Evolutionary conservation across 2,888 invertebrate genomes (phyloP).

Genomic region (Hesperia comma): DNA sequence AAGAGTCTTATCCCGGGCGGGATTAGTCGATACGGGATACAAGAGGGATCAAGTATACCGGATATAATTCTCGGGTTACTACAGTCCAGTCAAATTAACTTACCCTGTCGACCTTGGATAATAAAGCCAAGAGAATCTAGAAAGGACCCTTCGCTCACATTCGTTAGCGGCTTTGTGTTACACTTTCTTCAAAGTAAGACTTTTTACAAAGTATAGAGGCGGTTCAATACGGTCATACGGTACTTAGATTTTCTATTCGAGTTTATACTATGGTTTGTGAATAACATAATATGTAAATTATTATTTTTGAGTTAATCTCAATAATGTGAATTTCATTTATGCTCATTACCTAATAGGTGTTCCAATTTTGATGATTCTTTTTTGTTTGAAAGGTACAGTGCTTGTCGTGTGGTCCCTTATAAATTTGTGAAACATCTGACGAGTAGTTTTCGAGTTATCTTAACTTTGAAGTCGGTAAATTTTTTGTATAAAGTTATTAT

Average conservation of each 20-base stretch:
- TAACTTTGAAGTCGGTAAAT: too few relatives aligned
- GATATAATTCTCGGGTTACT: slow-evolving; percentile 24
- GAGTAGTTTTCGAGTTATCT: too few relatives aligned
- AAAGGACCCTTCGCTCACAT: not conserved
- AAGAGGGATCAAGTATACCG: slow-evolving; percentile 25
- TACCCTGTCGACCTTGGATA: slow-evolving; percentile 3
- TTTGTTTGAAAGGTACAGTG: too few relatives aligned
- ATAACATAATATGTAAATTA: too few relatives aligned
- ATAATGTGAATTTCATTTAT: too few relatives aligned
- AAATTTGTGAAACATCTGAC: too few relatives aligned
- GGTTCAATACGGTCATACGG: not conserved
- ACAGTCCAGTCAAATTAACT: slow-evolving; percentile 12
- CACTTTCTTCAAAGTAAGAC: not conserved
- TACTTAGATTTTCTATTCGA: not conserved
- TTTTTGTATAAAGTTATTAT: too few relatives aligned
- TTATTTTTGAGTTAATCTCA: too few relatives aligned
- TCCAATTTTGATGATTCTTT: too few relatives aligned
- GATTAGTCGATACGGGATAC: slow-evolving; percentile 27
- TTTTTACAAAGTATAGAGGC: not conserved
- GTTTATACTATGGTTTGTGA: not conserved
- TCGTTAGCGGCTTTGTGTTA: not conserved
- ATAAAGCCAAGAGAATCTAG: slow-evolving; percentile 3
- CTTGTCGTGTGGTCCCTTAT: too few relatives aligned
- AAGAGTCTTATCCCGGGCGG: slow-evolving; percentile 24
- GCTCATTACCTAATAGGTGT: too few relatives aligned